Evolutionary conservation across 2,797 vertebrate genomes (phyloP).

Genomic region (Phrynocephalus vlangalii): DNA sequence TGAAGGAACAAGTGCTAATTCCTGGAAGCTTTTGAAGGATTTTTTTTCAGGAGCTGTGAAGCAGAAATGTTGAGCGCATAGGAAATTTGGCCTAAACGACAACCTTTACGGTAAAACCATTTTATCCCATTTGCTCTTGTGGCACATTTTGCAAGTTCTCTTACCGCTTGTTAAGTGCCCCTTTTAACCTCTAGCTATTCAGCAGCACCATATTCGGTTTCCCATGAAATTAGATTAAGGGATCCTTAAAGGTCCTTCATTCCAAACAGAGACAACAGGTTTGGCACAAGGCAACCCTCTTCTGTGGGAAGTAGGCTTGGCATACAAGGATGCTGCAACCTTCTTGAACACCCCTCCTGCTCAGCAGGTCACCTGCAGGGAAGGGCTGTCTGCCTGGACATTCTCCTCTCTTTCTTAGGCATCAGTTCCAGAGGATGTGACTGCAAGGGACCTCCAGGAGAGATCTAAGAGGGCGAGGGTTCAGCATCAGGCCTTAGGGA

Average conservation of each 20-base stretch:
- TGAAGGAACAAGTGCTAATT: background rate
- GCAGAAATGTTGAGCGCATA: background rate
- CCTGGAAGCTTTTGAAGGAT: background rate
- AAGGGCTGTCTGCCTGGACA: conserved; percentile 78
- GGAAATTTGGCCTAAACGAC: conserved; percentile 18
- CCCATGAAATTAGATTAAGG: conserved; percentile 80
- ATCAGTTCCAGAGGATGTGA: conserved; percentile 74
- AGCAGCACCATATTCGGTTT: conserved; percentile 81
- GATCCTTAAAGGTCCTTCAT: conserved; percentile 19
- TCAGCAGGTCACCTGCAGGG: conserved; percentile 83
- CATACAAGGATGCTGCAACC: background rate
- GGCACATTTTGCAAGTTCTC: conserved; percentile 67
- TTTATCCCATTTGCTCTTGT: conserved; percentile 64
- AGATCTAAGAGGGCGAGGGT: conserved; percentile 75
- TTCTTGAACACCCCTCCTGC: background rate
- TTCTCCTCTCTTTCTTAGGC: conserved; percentile 74
- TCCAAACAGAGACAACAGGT: too few relatives aligned
- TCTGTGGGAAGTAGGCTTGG: background rate
- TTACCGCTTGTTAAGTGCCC: conserved; percentile 72
- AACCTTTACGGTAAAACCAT: conserved; percentile 56
- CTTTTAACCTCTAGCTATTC: conserved; percentile 77
- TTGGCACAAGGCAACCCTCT: background rate
- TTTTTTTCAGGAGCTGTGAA: conserved; percentile 28
- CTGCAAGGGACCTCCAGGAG: conserved; percentile 81
- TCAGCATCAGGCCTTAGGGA: conserved; percentile 59